Base-by-base conservation (phyloP, 2,888 invertebrate species). In the Diplolepis rosae region DNA sequence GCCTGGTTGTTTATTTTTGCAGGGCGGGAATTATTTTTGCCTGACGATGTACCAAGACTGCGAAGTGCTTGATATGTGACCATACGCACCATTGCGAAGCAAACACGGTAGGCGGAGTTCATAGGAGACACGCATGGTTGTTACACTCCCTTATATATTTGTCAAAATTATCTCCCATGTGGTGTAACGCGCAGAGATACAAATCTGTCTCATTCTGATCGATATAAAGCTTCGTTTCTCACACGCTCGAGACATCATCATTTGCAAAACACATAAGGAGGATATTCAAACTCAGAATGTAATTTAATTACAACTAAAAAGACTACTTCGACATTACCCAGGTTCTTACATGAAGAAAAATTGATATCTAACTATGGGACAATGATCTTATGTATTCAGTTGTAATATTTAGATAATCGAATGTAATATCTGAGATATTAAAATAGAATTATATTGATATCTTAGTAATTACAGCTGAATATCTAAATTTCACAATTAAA, bases 161-260 rank as follows among this genome's bases (percentile, higher is more conserved):
- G 61, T 61, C 61, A 61, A 61, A 61, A 61, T 61, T 39, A 61
- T 61, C 61, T 61, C n/a, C 39, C 61, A 61, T 24, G 61, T 61
- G 61, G 61, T 35, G 35, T 7, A 61, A 61, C 13, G 61, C 6
- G n/a, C 22, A 35, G 24, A 24, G 35, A 61, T 61, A 61, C 61
- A 61, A 61, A 61, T 39, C 61, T 61, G 61, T 39, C 61, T 39
- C 61, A 61, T 24, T 24, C n/a, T 61, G 35, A 61, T 61, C 35
- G 27, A 35, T 22, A 11, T 35, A 13, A 18, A 61, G 24, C 39
- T 61, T 61, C 52, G 6, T 52, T 52, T 52, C 30, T 52, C 28
- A 52, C 52, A 52, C 11, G 32, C 11, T 6, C 45, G 9, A 18
- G 18, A n/a, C n/a, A n/a, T n/a, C n/a, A n/a, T n/a, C n/a, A n/a